Conservation (phyloP, 1,140 invertebrate species). For the Theocolax elegans region DNA sequence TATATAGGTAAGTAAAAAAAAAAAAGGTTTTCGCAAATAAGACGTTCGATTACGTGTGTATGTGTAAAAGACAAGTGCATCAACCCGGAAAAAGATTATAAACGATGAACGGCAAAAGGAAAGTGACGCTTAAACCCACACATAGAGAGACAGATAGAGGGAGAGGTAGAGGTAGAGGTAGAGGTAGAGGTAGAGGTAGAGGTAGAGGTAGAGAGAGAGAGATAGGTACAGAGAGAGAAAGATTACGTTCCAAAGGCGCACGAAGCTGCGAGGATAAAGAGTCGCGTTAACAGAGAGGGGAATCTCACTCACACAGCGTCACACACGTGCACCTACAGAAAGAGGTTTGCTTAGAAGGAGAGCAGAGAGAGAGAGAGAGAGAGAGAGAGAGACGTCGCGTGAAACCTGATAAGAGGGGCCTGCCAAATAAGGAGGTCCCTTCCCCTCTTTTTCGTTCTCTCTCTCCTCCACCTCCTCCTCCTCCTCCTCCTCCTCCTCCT, state of each 20-base stretch:
- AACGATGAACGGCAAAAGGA: too few relatives aligned
- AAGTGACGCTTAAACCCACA: too few relatives aligned
- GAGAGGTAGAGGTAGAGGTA: background rate
- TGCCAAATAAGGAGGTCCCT: conserved; percentile 65
- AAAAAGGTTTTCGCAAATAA: too few relatives aligned
- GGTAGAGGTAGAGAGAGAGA: too few relatives aligned
- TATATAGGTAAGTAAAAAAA: too few relatives aligned
- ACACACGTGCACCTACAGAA: background rate
- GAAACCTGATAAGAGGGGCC: conserved; percentile 67
- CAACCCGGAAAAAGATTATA: too few relatives aligned
- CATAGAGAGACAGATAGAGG: background rate
- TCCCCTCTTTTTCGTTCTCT: conserved; percentile 44
- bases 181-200: background rate
- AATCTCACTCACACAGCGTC: background rate
- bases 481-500: background rate
- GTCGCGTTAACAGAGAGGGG: conserved; percentile 5
- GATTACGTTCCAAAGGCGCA: conserved; percentile 16
- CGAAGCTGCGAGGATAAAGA: conserved; percentile 12
- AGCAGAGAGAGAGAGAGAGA: background rate
- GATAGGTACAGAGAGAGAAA: too few relatives aligned
- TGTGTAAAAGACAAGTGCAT: too few relatives aligned
- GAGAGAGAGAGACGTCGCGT: conserved; percentile 50
- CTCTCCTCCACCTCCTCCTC: background rate
- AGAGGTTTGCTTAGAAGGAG: background rate
- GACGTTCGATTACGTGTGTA: too few relatives aligned